Evolutionary conservation across 2,888 invertebrate species (phyloP).

Genomic region (Pemphredon lugubris): DNA sequence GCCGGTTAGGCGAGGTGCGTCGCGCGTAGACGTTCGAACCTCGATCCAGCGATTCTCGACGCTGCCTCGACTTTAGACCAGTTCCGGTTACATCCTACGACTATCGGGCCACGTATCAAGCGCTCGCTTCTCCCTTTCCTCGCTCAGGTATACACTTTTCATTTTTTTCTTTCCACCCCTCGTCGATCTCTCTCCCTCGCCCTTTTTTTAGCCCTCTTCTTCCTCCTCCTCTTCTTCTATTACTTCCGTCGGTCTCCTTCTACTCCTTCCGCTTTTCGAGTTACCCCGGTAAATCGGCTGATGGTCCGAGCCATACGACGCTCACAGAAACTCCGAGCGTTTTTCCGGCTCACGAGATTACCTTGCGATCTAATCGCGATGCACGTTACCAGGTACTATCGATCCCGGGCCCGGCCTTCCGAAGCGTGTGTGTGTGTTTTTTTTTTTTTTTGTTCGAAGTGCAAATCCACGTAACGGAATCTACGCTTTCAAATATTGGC

Average conservation of each 20-base stretch:
- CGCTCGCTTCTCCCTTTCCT: neutral
- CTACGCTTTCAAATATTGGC: neutral
- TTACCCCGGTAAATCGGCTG: slow-evolving; percentile 5
- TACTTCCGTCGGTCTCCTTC: no score
- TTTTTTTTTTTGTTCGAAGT: no score
- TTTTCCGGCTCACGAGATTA: no score
- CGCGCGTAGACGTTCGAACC: slow-evolving; percentile 23
- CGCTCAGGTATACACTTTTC: slow-evolving; percentile 13
- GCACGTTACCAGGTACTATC: no score
- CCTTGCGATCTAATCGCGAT: no score
- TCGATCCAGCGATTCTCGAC: slow-evolving; percentile 2
- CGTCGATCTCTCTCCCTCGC: neutral
- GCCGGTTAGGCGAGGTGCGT: slow-evolving; percentile 21
- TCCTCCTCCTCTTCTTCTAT: no score
- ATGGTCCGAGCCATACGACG: neutral
- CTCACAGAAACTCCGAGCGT: neutral
- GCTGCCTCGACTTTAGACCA: neutral
- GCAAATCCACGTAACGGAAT: no score
- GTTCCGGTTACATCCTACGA: slow-evolving; percentile 58
- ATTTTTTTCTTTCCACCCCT: slow-evolving; percentile 11
- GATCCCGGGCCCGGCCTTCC: no score
- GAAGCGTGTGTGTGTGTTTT: no score
- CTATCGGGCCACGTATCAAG: slow-evolving; percentile 17
- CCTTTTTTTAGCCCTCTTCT: no score
- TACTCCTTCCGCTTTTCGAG: slow-evolving; percentile 4